Evolutionary conservation across 2,113 vertebrate genomes (phyloP).

Genomic region (Typhlomys cinereus): DNA sequence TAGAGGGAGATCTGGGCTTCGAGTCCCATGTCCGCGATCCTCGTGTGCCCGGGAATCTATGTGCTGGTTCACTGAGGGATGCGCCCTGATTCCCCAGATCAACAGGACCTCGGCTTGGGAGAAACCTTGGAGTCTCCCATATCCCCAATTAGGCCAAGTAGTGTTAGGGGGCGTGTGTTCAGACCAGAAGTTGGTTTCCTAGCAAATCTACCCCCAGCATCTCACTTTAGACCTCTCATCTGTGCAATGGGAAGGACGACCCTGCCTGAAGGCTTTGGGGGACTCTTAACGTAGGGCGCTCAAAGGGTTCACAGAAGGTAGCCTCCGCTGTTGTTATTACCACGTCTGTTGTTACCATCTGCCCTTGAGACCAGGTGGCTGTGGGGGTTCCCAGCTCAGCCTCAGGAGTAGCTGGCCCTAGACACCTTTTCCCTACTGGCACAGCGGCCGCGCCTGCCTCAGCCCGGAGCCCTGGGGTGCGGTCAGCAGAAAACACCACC

Average conservation of each 20-base stretch:
- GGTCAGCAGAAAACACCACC: conserved; percentile 10
- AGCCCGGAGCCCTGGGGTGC: conserved; percentile 6
- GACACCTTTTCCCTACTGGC: neutral
- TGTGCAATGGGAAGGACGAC: neutral
- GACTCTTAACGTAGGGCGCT: neutral
- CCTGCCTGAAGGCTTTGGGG: neutral
- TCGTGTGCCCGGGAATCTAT: neutral
- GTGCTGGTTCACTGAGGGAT: neutral
- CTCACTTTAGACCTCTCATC: neutral
- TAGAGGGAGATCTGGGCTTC: neutral
- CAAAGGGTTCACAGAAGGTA: neutral
- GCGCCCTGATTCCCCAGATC: neutral
- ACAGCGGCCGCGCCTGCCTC: neutral
- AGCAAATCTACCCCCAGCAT: neutral
- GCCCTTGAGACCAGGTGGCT: neutral
- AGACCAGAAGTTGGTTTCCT: neutral
- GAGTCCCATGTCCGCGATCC: neutral
- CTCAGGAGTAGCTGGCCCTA: neutral
- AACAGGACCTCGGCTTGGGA: neutral
- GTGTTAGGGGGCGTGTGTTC: neutral
- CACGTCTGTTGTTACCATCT: neutral
- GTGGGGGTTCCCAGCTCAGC: neutral
- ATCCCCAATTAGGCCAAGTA: neutral
- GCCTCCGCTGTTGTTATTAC: fast-evolving
- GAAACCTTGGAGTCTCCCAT: neutral